phyloP scores from a whole-genome alignment of 1,140 invertebrate genomes.

The Hylyphantes graminicola region DNA sequence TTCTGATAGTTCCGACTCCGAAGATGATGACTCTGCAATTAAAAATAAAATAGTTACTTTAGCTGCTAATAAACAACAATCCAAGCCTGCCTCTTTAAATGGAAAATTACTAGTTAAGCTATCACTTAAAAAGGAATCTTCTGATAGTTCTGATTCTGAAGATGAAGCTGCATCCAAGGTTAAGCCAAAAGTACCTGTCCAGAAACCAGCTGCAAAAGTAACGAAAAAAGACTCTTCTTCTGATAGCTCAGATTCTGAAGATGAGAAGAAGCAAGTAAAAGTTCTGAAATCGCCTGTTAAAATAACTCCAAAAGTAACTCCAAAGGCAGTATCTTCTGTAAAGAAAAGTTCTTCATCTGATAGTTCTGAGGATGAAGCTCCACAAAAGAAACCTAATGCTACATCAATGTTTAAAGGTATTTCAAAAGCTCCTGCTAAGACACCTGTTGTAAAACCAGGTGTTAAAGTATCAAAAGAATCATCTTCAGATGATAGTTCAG shows the following conservation, averaged over 20 bases:
- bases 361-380: slow-evolving; percentile 14
- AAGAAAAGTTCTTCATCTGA: not conserved
- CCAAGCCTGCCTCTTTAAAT: not conserved
- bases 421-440: not conserved
- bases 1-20: slow-evolving; percentile 40
- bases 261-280: not conserved
- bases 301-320: not conserved
- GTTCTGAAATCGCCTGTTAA: not conserved
- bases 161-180: not conserved
- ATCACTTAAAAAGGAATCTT: not conserved
- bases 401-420: not conserved
- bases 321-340: not conserved
- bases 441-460: not conserved
- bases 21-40: not conserved
- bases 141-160: slow-evolving; percentile 38
- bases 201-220: slow-evolving; percentile 1
- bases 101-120: not conserved
- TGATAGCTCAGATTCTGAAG: slow-evolving; percentile 22
- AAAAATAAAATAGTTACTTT: not conserved
- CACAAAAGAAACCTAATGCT: not conserved
- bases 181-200: not conserved
- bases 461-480: not conserved
- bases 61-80: not conserved
- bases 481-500: not conserved
- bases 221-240: not conserved